phyloP scores from a whole-genome alignment of 2,797 vertebrate genomes.

The Periparus ater region DNA sequence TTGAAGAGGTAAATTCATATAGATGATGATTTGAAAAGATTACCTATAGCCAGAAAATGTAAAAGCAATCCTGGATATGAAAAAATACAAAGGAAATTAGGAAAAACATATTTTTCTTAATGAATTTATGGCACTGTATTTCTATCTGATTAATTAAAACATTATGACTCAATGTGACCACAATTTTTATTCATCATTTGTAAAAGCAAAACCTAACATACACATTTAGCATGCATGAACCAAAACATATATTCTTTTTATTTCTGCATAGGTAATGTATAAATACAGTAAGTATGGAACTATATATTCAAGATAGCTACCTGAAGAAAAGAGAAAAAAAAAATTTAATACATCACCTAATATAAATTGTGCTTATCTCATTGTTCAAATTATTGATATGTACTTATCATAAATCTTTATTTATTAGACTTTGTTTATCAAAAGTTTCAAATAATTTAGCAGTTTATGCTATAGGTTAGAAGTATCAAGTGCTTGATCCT shows the following conservation, averaged over 20 bases:
- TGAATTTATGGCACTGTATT: neutral
- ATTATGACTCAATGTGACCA: neutral
- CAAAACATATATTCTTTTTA: neutral
- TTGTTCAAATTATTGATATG: neutral
- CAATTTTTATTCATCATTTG: neutral
- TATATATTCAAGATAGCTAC: neutral
- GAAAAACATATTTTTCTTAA: neutral
- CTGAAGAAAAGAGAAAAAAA: neutral
- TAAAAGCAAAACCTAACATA: neutral
- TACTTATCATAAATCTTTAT: neutral
- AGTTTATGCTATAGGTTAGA: neutral
- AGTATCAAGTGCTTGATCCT: neutral
- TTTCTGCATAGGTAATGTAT: neutral
- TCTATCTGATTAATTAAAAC: neutral
- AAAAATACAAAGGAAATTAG: neutral
- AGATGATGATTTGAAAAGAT: neutral
- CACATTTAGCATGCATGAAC: neutral
- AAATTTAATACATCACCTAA: neutral
- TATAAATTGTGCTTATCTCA: neutral
- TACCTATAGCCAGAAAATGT: neutral
- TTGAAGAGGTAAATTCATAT: neutral
- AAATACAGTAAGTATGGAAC: neutral
- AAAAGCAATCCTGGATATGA: neutral
- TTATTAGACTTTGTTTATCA: neutral
- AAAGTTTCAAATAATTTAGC: neutral